phyloP scores from a whole-genome alignment of 2,888 invertebrate genomes.

The Harmothoe impar region DNA sequence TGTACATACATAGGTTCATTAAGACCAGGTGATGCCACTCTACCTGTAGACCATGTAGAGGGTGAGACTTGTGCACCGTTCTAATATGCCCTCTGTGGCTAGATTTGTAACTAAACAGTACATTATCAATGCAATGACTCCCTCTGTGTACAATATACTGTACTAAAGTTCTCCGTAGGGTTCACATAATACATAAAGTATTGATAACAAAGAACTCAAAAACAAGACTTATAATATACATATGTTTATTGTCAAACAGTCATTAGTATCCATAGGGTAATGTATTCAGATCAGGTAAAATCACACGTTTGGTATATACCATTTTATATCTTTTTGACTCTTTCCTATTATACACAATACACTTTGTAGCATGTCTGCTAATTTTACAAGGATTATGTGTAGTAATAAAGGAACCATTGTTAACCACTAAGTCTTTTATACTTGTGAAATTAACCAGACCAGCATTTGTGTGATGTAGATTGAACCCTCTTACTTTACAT shows the following conservation, averaged over 20 bases:
- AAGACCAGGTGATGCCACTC: no score
- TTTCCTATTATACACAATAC: neutral
- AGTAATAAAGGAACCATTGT: neutral
- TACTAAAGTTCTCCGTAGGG: no score
- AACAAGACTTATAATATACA: neutral
- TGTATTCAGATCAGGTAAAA: neutral
- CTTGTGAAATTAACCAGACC: neutral
- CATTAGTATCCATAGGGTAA: constrained; percentile 4
- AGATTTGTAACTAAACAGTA: no score
- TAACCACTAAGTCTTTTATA: neutral
- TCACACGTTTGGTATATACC: constrained; percentile 14
- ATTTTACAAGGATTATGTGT: neutral
- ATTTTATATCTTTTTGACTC: neutral
- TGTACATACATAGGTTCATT: no score
- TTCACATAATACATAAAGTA: no score
- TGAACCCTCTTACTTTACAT: constrained; percentile 14
- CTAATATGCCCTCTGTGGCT: no score
- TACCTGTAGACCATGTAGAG: no score
- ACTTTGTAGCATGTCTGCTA: neutral
- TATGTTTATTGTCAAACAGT: neutral
- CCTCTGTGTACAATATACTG: no score
- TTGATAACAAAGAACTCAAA: neutral
- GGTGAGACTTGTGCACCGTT: no score
- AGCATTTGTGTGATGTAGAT: neutral
- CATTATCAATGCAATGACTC: no score